Conservation (phyloP, 2,797 vertebrate genomes). For the Chiroxiphia lanceolata region DNA sequence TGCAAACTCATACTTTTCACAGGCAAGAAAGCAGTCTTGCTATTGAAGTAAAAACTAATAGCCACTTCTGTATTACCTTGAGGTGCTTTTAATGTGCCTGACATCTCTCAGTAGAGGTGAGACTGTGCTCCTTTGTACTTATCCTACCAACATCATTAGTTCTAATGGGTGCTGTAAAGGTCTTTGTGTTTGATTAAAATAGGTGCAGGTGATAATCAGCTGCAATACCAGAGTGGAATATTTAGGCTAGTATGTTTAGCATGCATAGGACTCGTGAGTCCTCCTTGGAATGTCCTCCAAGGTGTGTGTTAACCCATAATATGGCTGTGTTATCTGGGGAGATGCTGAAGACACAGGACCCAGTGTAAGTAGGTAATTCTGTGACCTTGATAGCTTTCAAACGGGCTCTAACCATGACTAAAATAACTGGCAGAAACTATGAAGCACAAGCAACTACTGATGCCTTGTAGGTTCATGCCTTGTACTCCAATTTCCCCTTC, state of each 20-base stretch:
- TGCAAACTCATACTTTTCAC: background rate
- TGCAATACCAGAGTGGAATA: background rate
- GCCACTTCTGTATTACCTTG: background rate
- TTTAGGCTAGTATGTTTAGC: background rate
- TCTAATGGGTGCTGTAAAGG: background rate
- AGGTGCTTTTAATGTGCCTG: background rate
- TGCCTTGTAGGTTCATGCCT: background rate
- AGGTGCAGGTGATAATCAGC: background rate
- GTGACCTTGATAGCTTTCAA: background rate
- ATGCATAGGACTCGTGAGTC: accelerated
- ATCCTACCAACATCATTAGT: background rate
- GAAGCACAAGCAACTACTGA: background rate
- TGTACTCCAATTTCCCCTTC: background rate
- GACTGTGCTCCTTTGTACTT: background rate
- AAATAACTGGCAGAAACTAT: background rate
- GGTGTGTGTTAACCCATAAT: background rate
- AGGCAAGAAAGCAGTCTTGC: background rate
- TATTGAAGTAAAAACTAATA: background rate
- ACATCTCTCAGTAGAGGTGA: background rate
- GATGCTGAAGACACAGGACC: background rate
- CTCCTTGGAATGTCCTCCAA: background rate
- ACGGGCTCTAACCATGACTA: background rate
- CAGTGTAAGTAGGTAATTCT: background rate
- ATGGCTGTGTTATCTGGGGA: background rate
- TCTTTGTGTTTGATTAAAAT: background rate